A percentile compares a stretch with the other conserved stretches of the same genome.
These are phyloP conservation scores for Porphyrio hochstetteri DNA, from an alignment of 2,113 vertebrate species.

Conservation along the genomic window DNA sequence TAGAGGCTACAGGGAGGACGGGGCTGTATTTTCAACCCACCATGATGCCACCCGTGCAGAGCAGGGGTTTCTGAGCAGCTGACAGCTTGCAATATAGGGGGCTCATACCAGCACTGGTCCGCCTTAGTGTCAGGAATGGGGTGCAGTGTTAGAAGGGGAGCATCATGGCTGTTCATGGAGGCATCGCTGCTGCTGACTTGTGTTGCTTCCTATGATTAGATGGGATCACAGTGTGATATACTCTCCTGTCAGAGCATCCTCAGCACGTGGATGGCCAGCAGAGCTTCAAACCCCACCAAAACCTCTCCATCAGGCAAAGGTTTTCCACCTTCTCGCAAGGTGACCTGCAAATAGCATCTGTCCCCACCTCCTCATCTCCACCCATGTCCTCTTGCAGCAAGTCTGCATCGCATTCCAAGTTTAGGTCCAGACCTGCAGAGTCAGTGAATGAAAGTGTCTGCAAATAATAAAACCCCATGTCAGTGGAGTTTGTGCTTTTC, in stretches of 20 bases:
- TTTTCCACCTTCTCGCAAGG: background rate
- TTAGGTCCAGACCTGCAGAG: background rate
- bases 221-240: background rate
- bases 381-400: background rate
- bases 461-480: background rate
- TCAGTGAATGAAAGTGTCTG: accelerated
- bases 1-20: background rate
- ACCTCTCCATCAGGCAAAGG: background rate
- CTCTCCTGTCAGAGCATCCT: background rate
- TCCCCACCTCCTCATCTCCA: background rate
- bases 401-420: background rate
- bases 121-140: background rate
- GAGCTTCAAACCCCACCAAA: background rate
- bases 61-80: background rate
- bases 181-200: background rate
- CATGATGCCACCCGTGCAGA: background rate
- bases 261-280: accelerated
- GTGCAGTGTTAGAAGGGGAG: background rate
- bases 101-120: background rate
- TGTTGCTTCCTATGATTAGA: background rate
- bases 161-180: background rate
- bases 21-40: background rate
- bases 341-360: background rate
- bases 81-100: background rate
- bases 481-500: background rate